A percentile compares a stretch with the other conserved stretches of the same genome.
These are phyloP conservation scores for Nerophis lumbriciformis DNA, from an alignment of 2,113 vertebrate species.

Conservation along the genomic window DNA sequence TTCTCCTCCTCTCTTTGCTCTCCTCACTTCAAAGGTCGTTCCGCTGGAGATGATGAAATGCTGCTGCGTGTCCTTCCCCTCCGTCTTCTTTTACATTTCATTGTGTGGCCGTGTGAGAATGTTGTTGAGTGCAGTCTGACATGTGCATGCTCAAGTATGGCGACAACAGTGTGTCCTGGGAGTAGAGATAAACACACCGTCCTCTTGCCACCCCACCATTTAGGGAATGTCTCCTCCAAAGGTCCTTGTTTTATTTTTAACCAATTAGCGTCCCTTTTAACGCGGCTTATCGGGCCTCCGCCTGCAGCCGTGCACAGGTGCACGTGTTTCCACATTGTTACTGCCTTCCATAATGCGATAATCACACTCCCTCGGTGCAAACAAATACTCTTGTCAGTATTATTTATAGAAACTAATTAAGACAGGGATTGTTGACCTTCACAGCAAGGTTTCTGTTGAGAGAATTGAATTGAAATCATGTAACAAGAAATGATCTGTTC, in stretches of 20 bases:
- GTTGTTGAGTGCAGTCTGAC: not conserved
- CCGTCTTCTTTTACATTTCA: constrained; percentile 9
- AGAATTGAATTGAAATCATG: not conserved
- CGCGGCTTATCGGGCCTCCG: constrained; percentile 40
- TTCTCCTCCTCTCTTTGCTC: not conserved
- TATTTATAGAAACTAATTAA: constrained; percentile 50
- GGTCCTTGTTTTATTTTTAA: constrained; percentile 67
- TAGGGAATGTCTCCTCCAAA: constrained; percentile 61
- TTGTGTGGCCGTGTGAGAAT: not conserved
- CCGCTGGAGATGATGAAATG: constrained; percentile 26
- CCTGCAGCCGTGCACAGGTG: constrained; percentile 1
- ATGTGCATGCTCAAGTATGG: not conserved
- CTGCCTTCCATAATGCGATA: constrained; percentile 13
- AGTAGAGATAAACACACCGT: constrained; percentile 32
- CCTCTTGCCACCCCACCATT: constrained; percentile 15
- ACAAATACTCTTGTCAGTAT: constrained; percentile 14
- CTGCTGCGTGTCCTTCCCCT: constrained; percentile 17
- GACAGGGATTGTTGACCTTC: constrained; percentile 2
- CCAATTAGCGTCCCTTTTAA: constrained; percentile 26
- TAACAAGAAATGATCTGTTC: too few species aligned
- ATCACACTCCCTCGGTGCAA: constrained; percentile 11
- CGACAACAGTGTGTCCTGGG: not conserved
- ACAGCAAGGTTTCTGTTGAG: not conserved
- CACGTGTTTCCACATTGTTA: constrained; percentile 13
- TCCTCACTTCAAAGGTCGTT: constrained; percentile 43